Base-by-base conservation (phyloP, 2,888 invertebrate species). In the Netelia virgata region DNA sequence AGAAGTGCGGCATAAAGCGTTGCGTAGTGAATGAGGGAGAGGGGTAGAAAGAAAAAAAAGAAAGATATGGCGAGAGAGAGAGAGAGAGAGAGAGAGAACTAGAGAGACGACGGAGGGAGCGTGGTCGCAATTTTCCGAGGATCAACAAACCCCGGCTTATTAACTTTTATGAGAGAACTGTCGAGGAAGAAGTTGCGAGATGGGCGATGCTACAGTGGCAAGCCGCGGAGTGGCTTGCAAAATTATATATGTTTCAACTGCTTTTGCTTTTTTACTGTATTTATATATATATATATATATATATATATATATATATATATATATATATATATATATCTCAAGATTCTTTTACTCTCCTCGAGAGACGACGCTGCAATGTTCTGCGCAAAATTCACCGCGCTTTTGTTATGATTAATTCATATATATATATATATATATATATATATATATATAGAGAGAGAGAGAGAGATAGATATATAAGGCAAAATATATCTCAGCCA, bases 141-240 rank as follows among this genome's bases (percentile, higher is more conserved):
- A 91, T 92, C 91, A 91, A 91, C 91, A 91, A 91, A 91, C 89
- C 89, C 87, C 86, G 89, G 91, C 91, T 92, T 92, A 92, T 92
- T 92, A 92, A 92, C 91, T 92, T 92, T 92, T 92, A 92, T 90
- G 91, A 91, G 88, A 83, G 87, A 86, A 84, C 87, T 81, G 88
- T 87, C 87, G 86, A 85, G 85, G 79, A 88, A 88, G 87, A 88
- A 87, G 87, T 87, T 86, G 86, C 87, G 86, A 84, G 86, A 87
- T 85, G 69, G 85, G 82, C 84, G 78, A 82, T 85, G 84, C 61
- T 61, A 76, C 70, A 14, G 43, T 47, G 70, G 66, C 70, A 53
- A 74, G 70, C 69, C 69, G 83, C 75, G 61, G 83, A 85, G 86
- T 82, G 84, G 64, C 85, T 83, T 59, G 76, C 75, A 81, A 84